Evolutionary conservation across 2,797 vertebrate genomes (phyloP).

Genomic region (Lemur catta): DNA sequence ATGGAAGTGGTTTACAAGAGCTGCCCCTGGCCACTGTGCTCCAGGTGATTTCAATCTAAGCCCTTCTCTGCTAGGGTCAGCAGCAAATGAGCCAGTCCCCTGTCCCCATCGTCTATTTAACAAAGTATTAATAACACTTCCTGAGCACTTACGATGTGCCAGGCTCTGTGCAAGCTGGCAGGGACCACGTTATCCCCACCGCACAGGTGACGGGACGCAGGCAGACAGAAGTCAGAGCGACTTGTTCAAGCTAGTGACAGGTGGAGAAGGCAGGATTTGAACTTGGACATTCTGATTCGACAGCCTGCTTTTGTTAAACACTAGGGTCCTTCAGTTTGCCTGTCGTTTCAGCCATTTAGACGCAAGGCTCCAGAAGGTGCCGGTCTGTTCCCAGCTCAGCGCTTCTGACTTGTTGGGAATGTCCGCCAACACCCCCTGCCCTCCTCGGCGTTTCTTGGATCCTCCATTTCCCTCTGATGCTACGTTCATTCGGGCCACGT

Average conservation of each 20-base stretch:
- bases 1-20: neutral
- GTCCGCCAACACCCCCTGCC: neutral
- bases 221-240: neutral
- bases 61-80: neutral
- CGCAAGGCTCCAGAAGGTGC: neutral
- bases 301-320: neutral
- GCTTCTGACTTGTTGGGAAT: neutral
- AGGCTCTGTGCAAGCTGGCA: neutral
- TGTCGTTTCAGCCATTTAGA: neutral
- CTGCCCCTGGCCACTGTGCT: neutral
- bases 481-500: neutral
- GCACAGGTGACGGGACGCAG: neutral
- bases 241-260: neutral
- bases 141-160: fast-evolving
- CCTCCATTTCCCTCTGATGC: neutral
- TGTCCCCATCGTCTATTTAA: neutral
- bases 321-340: fast-evolving
- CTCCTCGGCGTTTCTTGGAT: neutral
- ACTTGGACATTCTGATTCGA: neutral
- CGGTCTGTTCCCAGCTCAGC: neutral
- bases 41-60: neutral
- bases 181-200: neutral
- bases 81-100: neutral
- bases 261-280: neutral
- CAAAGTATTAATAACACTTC: neutral